Conservation (phyloP, 2,113 vertebrate genomes). For the Xiphias gladius region DNA sequence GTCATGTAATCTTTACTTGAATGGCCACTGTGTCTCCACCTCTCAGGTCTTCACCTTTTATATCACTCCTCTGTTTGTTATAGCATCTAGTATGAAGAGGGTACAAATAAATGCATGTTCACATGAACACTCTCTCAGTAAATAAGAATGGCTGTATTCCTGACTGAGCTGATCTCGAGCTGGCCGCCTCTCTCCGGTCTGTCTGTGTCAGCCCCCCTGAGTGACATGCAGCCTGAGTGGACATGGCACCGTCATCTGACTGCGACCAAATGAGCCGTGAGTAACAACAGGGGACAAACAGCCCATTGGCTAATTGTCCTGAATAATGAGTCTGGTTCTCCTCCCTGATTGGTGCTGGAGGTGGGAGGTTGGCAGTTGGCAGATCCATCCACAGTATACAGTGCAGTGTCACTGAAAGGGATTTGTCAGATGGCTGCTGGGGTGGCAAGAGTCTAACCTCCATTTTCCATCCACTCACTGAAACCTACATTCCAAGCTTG, state of each 20-base stretch:
- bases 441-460: conserved; percentile 45
- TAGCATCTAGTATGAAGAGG: not conserved
- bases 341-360: conserved; percentile 64
- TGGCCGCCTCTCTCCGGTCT: conserved; percentile 2
- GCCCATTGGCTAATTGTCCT: conserved; percentile 78
- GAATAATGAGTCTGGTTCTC: conserved; percentile 67
- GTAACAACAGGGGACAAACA: conserved; percentile 60
- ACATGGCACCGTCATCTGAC: conserved; percentile 74
- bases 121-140: not conserved
- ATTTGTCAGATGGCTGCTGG: conserved; percentile 58
- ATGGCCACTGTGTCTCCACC: not conserved
- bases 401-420: conserved; percentile 42
- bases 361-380: conserved; percentile 57
- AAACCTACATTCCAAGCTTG: not conserved
- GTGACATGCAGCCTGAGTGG: conserved; percentile 68
- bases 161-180: conserved; percentile 34
- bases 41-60: not conserved
- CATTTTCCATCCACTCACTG: conserved; percentile 41
- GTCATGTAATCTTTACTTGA: conserved; percentile 7
- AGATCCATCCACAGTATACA: conserved; percentile 29
- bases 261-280: conserved; percentile 75
- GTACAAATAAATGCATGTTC: not conserved
- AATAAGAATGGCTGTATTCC: conserved; percentile 5
- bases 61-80: not conserved
- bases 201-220: conserved; percentile 56